Conservation (phyloP, 1,140 invertebrate species). For the Formica selysi region DNA sequence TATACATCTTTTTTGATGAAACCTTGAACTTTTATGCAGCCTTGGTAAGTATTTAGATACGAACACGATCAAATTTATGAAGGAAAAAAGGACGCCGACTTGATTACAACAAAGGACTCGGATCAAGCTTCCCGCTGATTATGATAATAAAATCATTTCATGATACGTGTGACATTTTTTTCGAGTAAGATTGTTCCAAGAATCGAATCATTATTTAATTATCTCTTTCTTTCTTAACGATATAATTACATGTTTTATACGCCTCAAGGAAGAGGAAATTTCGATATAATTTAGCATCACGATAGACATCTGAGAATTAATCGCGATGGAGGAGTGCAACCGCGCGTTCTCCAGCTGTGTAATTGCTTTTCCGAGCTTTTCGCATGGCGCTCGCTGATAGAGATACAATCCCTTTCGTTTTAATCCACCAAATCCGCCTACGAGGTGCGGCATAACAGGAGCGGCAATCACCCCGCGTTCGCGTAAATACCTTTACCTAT, state of each 20-base stretch:
- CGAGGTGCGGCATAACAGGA: conserved; percentile 34
- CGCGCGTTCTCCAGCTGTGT: background rate
- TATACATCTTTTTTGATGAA: conserved; percentile 27
- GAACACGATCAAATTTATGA: conserved; percentile 15
- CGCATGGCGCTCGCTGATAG: no score
- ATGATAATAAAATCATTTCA: background rate
- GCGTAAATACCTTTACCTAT: conserved; percentile 28
- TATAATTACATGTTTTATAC: conserved; percentile 1
- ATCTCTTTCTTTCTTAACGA: background rate
- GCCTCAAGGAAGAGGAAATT: background rate
- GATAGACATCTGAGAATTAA: conserved; percentile 3
- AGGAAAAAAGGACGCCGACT: background rate
- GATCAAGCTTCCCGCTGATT: background rate
- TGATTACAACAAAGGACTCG: background rate
- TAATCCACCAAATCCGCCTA: conserved; percentile 51
- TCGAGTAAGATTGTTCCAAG: background rate
- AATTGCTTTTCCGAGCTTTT: conserved; percentile 52
- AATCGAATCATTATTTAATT: background rate
- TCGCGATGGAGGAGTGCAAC: background rate
- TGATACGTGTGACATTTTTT: background rate
- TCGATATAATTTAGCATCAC: background rate
- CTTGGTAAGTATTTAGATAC: conserved; percentile 51
- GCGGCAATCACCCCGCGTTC: conserved; percentile 9
- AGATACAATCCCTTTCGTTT: background rate
- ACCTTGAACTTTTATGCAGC: conserved; percentile 70